A percentile compares a stretch with the other conserved stretches of the same genome.
Evolutionary conservation across 2,797 vertebrate genomes (phyloP).

Genomic region (Myoxocephalus aenaeus): DNA sequence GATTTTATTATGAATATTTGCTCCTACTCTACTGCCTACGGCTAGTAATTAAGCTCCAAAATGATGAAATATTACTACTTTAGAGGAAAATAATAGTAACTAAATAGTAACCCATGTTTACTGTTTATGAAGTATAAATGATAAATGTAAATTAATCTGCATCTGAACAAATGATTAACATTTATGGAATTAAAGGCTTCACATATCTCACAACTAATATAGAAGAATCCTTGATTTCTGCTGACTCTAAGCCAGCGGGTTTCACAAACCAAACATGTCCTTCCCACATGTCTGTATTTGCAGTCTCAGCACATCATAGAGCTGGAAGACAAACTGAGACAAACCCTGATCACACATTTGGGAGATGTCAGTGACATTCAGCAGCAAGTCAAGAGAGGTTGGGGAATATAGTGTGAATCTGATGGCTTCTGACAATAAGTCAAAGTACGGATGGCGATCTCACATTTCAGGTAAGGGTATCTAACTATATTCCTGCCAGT

Average conservation of each 20-base stretch:
- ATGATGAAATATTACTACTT: too few relatives aligned
- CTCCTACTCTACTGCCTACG: too few relatives aligned
- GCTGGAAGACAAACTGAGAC: background rate
- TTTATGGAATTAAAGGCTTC: background rate
- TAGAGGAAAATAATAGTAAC: too few relatives aligned
- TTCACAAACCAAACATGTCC: background rate
- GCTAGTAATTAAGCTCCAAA: too few relatives aligned
- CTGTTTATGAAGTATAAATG: background rate
- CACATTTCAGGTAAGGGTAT: slow-evolving; percentile 24
- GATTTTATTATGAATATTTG: too few relatives aligned
- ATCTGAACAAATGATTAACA: background rate
- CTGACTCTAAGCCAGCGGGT: background rate
- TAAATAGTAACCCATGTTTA: too few relatives aligned
- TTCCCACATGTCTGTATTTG: background rate
- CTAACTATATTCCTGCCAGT: too few relatives aligned
- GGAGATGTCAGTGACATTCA: slow-evolving; percentile 32
- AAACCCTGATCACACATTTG: background rate
- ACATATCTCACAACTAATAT: background rate
- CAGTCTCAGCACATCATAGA: slow-evolving; percentile 35
- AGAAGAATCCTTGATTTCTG: background rate
- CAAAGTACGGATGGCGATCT: background rate
- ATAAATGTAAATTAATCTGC: background rate
- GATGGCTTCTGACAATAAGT: background rate
- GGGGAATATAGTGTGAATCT: background rate
- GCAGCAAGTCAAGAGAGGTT: background rate